Base-by-base conservation (phyloP, 2,797 vertebrate genomes). In the Enoplosus armatus region DNA sequence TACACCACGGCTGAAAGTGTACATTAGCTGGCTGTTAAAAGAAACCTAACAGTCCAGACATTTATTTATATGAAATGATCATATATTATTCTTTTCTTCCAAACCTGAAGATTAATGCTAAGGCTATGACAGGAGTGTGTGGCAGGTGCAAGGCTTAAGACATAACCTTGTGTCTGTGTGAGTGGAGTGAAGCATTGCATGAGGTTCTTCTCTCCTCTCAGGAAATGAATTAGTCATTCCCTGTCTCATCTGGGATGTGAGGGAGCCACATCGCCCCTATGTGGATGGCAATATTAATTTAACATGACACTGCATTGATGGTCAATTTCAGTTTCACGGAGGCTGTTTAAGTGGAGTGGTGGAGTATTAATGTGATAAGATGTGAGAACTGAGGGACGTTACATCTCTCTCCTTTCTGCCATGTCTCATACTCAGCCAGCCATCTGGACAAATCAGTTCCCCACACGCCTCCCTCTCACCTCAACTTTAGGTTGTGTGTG, bases 361-460 rank as follows among this genome's bases (percentile, higher is more conserved):
- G 90, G 85, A 85, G 75, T 93, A 96, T 95, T 92, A 92, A 93
- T 92, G 87, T 96, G 95, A 96, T 96, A 94, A 94, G 95, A 96
- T 94, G 92, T 96, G 96, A 96, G 95, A 95, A 93, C 93, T 95
- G 92, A 96, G 95, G 94, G 94, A 95, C 94, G 94, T 93, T 95
- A 93, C 93, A 93, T 95, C 94, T 95, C 95, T 95, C 93, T 96
- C 91, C 94, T 90, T 94, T 95, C 96, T 96, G 96, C 95, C 96
- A 96, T 96, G 97, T 96, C 96, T 96, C 90, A 96, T 96, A 94
- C 95, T 92, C 95, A 94, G 96, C 95, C 93, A 97, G 94, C 96
- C 96, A 96, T 97, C 95, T 96, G 95, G 94, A 95, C 96, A 95
- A 89, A 96, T 95, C 94, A 93, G 85, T 92, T 96, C 95, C 86